Base-by-base conservation (phyloP, 2,797 vertebrate species). In the Hydrolagus colliei region DNA sequence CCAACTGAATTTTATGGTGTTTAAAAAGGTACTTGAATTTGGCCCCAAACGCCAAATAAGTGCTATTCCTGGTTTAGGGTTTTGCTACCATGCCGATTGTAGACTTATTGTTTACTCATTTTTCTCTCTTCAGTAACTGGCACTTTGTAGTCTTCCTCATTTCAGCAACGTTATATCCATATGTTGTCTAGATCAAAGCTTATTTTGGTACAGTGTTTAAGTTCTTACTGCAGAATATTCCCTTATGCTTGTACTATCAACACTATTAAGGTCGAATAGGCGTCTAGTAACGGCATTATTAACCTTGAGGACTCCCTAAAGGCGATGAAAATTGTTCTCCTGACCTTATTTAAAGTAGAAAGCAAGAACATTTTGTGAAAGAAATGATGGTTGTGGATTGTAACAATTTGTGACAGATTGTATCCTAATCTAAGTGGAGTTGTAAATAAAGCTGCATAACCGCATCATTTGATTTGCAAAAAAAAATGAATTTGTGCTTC, bases 191-290 rank as follows among this genome's bases (percentile, higher is more conserved):
- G 27, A 10, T 84, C 74, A 76, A 10, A 35, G 32, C 20, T 41
- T n/a, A 6, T 41, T 41, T 35, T 27, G 10, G 78, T 63, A 63
- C 27, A 10, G 27, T 77, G 52, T 82, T 35, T 18, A 67, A 71
- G 68, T 27, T 52, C 41, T 52, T 84, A 71, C 63, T 82, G 61
- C 62, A 68, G 27, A 82, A 20, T 11, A 82, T n/a, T 74, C 14
- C 32, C 35, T 76, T 77, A 61, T 77, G 75, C 61, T 79, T 80
- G 61, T 16, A 52, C 41, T 52, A 68, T 84, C 79, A 76, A 20
- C 41, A 71, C 79, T 84, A 71, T 68, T 35, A 12, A 12, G 11
- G 18, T 35, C 67, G 62, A 52, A 35, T 84, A 71, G 79, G 35
- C 52, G 18, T 41, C 35, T 16, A 52, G 41, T 52, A 0, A 52